A percentile compares a stretch with the other conserved stretches of the same genome.
phyloP scores from a whole-genome alignment of 2,113 vertebrate species.

The Cercocebus atys region DNA sequence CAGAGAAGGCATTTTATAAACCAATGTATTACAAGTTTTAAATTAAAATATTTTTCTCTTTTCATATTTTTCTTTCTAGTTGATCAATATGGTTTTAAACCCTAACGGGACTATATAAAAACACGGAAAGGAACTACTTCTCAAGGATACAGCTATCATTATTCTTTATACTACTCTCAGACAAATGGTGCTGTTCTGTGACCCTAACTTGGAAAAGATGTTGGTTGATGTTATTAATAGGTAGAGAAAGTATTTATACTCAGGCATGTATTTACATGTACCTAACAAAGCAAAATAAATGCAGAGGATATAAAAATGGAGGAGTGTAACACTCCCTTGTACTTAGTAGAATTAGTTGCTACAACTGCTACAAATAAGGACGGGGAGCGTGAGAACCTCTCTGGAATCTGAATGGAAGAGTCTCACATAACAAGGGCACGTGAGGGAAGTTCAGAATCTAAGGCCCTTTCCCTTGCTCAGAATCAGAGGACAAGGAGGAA shows the following conservation, averaged over 20 bases:
- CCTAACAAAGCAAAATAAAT: conserved; percentile 49
- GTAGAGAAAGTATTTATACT: not conserved
- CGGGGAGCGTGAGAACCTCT: not conserved
- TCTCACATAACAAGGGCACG: not conserved
- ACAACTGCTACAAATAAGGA: not conserved
- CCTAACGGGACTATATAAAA: not conserved
- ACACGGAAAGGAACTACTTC: conserved; percentile 45
- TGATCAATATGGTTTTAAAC: conserved; percentile 26
- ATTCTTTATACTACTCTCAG: conserved; percentile 48
- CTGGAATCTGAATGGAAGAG: not conserved
- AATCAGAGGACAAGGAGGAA: not conserved
- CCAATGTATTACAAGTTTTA: not conserved
- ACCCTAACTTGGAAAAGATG: conserved; percentile 67
- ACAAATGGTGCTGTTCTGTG: conserved; percentile 39
- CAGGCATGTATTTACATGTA: not conserved
- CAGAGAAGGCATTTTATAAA: conserved; percentile 18
- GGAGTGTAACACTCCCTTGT: not conserved
- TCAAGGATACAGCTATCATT: not conserved
- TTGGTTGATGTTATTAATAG: conserved; percentile 18
- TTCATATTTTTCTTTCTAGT: not conserved
- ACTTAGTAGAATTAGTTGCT: not conserved
- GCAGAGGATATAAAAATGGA: not conserved
- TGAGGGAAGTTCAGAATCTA: not conserved
- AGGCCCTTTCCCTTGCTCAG: not conserved
- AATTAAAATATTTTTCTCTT: conserved; percentile 36